Evolutionary conservation across 1,140 invertebrate genomes (phyloP).

Genomic region (Scaptomyza graminum): DNA sequence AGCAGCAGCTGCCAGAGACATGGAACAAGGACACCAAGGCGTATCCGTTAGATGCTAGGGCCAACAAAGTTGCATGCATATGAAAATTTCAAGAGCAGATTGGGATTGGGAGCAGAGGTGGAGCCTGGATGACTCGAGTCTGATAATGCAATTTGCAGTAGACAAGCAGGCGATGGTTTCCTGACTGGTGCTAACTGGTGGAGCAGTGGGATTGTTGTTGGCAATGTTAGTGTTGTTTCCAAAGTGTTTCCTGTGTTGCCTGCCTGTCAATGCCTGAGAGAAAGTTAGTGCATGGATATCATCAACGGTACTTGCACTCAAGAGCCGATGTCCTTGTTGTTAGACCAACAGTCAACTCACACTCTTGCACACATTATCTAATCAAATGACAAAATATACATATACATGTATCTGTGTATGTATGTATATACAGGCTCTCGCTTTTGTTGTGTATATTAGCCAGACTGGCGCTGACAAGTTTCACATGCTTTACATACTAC

Average conservation of each 20-base stretch:
- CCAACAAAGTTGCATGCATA: slow-evolving; percentile 28
- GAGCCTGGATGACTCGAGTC: background rate
- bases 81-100: slow-evolving; percentile 32
- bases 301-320: slow-evolving; percentile 27
- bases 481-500: background rate
- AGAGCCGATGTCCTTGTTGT: slow-evolving; percentile 35
- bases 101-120: background rate
- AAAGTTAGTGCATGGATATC: slow-evolving; percentile 1
- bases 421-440: background rate
- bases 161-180: background rate
- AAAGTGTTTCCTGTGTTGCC: slow-evolving; percentile 9
- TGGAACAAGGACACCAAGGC: background rate
- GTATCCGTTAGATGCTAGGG: slow-evolving; percentile 4
- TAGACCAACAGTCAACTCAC: slow-evolving; percentile 39
- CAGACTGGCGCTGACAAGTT: slow-evolving; percentile 21
- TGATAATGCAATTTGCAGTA: slow-evolving; percentile 47
- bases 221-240: slow-evolving; percentile 11
- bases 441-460: slow-evolving; percentile 31
- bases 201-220: background rate
- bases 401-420: background rate
- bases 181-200: too few relatives aligned
- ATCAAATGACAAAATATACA: slow-evolving; percentile 56
- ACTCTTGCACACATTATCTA: slow-evolving; percentile 41
- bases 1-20: background rate
- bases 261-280: slow-evolving; percentile 15